Base-by-base conservation (phyloP, 2,888 invertebrate genomes). In the Mythimna albipuncta region DNA sequence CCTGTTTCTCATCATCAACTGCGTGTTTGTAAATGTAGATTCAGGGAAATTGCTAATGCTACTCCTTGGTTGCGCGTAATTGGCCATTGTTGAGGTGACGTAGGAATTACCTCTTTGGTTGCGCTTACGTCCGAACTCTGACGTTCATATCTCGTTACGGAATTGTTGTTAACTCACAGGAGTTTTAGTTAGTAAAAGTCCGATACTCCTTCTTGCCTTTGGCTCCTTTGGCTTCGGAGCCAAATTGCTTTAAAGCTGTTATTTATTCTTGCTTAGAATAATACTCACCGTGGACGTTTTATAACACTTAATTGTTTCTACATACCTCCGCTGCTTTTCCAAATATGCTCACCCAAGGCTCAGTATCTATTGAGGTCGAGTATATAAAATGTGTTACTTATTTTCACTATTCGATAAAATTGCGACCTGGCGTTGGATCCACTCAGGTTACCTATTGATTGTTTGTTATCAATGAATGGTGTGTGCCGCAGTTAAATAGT, bases 361-460 rank as follows among this genome's bases (percentile, higher is more conserved):
- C 35, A 44, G 21, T 26, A n/a, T 1, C 19, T 41, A 68, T 58
- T 63, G 52, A 78, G 26, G 62, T 52, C 69, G 44, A 38, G 7
- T 59, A 52, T 6, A 38, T 3, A 63, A 21, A 52, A 26, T 47
- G 16, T 47, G 47, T 47, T 47, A 47, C 47, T 47, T 47, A 47
- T 47, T 47, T 47, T 47, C 47, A 6, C 47, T 6, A 47, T 47
- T 16, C 6, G 47, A 47, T 47, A 50, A 75, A 61, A 69, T 4
- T 47, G 21, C 50, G 54, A 75, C 65, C 58, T 65, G 57, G 19
- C 41, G 63, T 59, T 65, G 64, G 63, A 69, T 72, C 47, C 32
- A 66, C 52, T 65, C 75, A 77, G 73, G 68, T 78, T 70, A 69
- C 75, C 73, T 81, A 88, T 85, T 81, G 84, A 89, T 84, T 81